Percentiles rank a stretch among this genome's conserved stretches.
Conservation (phyloP, 2,113 vertebrate genomes). For the Dolichallabes microphthalmus region DNA sequence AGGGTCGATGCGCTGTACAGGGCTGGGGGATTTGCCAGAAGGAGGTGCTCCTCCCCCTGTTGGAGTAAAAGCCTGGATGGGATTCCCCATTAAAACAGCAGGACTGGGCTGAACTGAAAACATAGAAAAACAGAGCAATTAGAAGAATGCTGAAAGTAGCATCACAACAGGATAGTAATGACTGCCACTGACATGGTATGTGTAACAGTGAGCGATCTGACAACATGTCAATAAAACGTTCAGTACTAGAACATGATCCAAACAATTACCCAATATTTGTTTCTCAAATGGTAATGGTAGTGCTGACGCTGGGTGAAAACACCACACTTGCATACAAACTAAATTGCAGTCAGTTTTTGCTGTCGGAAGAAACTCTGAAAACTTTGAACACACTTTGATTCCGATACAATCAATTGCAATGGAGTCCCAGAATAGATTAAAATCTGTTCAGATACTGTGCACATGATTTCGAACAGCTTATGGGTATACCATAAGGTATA, state of each 20-base stretch:
- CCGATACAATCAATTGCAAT: background rate
- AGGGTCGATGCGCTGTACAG: slow-evolving; percentile 97
- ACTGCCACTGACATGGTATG: background rate
- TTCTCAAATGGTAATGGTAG: background rate
- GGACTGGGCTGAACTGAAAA: slow-evolving; percentile 86
- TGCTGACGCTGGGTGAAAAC: background rate
- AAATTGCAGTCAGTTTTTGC: background rate
- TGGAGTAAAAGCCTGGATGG: slow-evolving; percentile 92
- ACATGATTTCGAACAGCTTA: background rate
- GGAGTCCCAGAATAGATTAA: background rate
- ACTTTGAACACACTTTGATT: background rate
- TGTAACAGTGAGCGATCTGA: background rate
- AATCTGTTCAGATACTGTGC: background rate
- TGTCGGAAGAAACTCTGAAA: background rate
- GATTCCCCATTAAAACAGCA: slow-evolving; percentile 94
- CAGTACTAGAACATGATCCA: background rate
- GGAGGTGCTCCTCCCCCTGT: slow-evolving; percentile 80
- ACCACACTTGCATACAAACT: background rate
- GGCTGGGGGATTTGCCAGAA: slow-evolving; percentile 96
- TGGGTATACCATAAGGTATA: background rate
- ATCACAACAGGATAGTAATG: background rate
- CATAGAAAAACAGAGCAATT: background rate
- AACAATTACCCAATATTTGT: background rate
- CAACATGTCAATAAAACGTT: background rate
- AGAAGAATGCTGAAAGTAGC: background rate